Evolutionary conservation across 1,140 invertebrate species (phyloP).

Genomic region (Sycophila sp.): DNA sequence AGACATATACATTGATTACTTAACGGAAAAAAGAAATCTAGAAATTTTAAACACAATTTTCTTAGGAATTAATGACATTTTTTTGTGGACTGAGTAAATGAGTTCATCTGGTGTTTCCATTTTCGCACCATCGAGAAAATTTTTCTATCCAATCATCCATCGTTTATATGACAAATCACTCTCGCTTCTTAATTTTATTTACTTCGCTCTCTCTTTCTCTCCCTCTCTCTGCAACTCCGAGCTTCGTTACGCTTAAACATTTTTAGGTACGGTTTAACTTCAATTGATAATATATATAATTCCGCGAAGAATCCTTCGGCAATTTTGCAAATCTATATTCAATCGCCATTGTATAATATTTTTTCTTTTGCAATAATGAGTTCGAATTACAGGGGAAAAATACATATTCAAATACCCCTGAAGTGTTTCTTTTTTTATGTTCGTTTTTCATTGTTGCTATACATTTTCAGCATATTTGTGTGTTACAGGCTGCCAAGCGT

Average conservation of each 20-base stretch:
- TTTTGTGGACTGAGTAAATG: too few species aligned
- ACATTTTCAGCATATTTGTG: too few species aligned
- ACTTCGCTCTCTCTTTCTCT: neutral
- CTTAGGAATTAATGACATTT: too few species aligned
- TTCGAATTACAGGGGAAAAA: neutral
- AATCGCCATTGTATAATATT: neutral
- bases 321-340: slow-evolving; percentile 4
- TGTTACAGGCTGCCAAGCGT: too few species aligned
- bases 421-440: too few species aligned
- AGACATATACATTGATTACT: too few species aligned
- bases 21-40: too few species aligned
- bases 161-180: too few species aligned
- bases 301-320: neutral
- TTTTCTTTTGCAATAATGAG: slow-evolving; percentile 14
- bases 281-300: slow-evolving; percentile 5
- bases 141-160: slow-evolving; percentile 1
- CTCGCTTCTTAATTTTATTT: neutral
- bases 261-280: slow-evolving; percentile 14
- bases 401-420: neutral
- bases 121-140: too few species aligned
- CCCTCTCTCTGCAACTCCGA: neutral
- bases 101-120: too few species aligned
- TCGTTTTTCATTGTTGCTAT: too few species aligned
- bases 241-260: neutral
- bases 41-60: too few species aligned